phyloP scores from a whole-genome alignment of 2,888 invertebrate genomes.

The Stegana nigrithorax region DNA sequence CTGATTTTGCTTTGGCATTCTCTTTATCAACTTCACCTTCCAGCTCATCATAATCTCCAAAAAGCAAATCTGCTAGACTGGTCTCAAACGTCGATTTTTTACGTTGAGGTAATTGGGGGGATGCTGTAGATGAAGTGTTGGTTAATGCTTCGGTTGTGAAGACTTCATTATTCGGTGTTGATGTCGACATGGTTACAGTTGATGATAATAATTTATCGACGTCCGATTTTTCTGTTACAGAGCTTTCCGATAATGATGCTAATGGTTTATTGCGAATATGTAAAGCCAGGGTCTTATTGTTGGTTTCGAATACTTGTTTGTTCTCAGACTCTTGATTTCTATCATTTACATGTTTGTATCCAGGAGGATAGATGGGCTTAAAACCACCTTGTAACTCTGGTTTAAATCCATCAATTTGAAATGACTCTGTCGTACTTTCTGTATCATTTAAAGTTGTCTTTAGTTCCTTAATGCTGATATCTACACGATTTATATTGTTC shows the following conservation, averaged over 20 bases:
- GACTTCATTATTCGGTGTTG: conserved; percentile 15
- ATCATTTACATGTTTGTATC: conserved; percentile 51
- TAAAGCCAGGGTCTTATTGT: conserved; percentile 47
- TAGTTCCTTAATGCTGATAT: conserved; percentile 40
- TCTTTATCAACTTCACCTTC: conserved; percentile 44
- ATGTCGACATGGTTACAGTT: conserved; percentile 22
- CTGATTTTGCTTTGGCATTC: conserved; percentile 38
- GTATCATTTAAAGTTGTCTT: conserved; percentile 35
- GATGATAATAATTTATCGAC: conserved; percentile 12
- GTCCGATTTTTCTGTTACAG: conserved; percentile 15
- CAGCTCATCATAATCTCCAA: conserved; percentile 63
- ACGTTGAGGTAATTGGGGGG: conserved; percentile 38
- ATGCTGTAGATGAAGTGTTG: conserved; percentile 22
- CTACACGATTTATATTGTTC: conserved; percentile 65
- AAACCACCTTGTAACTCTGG: conserved; percentile 79
- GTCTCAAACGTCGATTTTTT: conserved; percentile 66
- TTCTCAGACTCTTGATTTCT: conserved; percentile 27
- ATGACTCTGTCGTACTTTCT: conserved; percentile 69
- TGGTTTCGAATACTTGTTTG: conserved; percentile 27
- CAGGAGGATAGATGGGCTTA: conserved; percentile 74
- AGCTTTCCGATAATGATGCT: conserved; percentile 23
- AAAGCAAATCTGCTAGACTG: conserved; percentile 65
- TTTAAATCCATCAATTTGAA: conserved; percentile 76
- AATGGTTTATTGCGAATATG: conserved; percentile 33
- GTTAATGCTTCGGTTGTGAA: conserved; percentile 20